Conservation (phyloP, 1,140 invertebrate species). For the Nephotettix cincticeps region DNA sequence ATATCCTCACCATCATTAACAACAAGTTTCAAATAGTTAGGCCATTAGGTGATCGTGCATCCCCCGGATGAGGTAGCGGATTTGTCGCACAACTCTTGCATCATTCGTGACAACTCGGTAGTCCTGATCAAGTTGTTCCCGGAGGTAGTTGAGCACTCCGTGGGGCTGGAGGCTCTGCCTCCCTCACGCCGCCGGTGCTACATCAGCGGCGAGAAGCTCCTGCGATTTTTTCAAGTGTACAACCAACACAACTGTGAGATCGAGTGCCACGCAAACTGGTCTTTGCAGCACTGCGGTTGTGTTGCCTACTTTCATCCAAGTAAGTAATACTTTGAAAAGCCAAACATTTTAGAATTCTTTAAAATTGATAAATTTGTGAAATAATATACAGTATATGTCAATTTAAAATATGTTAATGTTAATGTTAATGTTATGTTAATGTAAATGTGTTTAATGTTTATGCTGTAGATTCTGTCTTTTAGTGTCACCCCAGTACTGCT, state of each 20-base stretch:
- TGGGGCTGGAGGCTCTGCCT: not conserved
- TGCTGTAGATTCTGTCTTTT: too few relatives aligned
- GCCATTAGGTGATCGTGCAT: not conserved
- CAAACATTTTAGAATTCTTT: too few relatives aligned
- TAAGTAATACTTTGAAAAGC: too few relatives aligned
- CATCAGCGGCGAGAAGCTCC: conserved; percentile 57
- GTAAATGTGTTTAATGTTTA: too few relatives aligned
- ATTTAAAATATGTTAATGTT: too few relatives aligned
- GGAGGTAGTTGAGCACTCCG: not conserved
- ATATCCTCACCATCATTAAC: too few relatives aligned
- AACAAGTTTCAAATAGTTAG: too few relatives aligned
- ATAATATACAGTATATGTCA: too few relatives aligned
- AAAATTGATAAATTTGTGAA: too few relatives aligned
- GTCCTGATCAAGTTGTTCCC: not conserved
- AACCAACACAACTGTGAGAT: conserved; percentile 46
- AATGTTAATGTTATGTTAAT: too few relatives aligned
- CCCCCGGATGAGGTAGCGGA: not conserved
- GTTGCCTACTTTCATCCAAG: conserved; percentile 20
- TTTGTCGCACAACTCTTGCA: not conserved
- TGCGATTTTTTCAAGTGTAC: conserved; percentile 58
- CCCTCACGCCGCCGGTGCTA: conserved; percentile 49
- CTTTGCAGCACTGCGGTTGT: conserved; percentile 17
- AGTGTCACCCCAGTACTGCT: too few relatives aligned
- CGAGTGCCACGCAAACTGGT: conserved; percentile 46
- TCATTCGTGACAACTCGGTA: not conserved